Conservation (phyloP, 2,113 vertebrate species). For the Ovis canadensis region DNA sequence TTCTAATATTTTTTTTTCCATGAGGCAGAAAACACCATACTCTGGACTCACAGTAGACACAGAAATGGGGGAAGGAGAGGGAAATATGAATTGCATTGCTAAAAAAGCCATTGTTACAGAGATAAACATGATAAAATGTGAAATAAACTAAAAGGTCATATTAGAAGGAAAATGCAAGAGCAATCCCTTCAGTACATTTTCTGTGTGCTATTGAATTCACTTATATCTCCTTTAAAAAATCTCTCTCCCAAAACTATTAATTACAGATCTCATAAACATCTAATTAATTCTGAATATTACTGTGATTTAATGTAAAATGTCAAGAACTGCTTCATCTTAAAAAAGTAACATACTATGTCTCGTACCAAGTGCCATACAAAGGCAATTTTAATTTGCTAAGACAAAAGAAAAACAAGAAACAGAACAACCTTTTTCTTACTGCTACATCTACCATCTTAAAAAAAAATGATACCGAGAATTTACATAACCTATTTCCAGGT, state of each 20-base stretch:
- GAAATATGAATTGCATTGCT: neutral
- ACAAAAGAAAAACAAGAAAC: neutral
- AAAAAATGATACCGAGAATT: conserved; percentile 8
- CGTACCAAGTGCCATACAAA: neutral
- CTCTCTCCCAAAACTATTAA: neutral
- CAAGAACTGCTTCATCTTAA: neutral
- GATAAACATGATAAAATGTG: neutral
- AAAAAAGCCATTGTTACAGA: neutral
- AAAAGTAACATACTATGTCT: neutral
- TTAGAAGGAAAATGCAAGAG: neutral
- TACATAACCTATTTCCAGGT: neutral
- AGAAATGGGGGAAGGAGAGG: neutral
- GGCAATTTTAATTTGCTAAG: conserved; percentile 2
- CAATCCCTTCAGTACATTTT: neutral
- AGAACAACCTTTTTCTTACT: neutral
- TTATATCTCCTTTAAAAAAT: neutral
- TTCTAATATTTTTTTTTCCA: neutral
- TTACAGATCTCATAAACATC: neutral
- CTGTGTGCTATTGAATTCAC: neutral
- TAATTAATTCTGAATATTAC: neutral
- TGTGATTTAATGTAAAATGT: neutral
- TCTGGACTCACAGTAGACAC: neutral
- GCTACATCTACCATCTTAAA: neutral
- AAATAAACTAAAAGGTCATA: neutral
- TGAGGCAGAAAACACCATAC: neutral